phyloP scores from a whole-genome alignment of 1,140 invertebrate genomes.

The Achroia grisella region DNA sequence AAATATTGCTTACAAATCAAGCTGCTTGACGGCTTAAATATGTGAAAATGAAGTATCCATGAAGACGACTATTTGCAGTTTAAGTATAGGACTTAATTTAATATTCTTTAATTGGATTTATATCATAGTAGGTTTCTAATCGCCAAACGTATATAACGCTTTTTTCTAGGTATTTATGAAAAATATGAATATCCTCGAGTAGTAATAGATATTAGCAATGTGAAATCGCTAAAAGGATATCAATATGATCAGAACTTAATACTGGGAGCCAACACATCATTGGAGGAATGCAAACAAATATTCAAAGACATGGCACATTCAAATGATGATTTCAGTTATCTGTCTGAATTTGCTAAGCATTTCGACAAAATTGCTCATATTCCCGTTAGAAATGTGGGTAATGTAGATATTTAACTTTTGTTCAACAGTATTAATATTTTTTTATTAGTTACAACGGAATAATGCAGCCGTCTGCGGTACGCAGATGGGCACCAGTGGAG shows the following conservation, averaged over 20 bases:
- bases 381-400: constrained; percentile 77
- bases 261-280: constrained; percentile 78
- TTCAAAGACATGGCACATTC: constrained; percentile 72
- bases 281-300: constrained; percentile 77
- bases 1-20: too few relatives aligned
- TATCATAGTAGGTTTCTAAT: neutral
- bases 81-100: neutral
- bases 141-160: neutral
- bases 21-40: too few relatives aligned
- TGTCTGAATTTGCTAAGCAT: constrained; percentile 50
- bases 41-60: too few relatives aligned
- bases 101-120: neutral
- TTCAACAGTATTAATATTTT: neutral
- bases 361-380: constrained; percentile 78
- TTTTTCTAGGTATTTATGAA: constrained; percentile 47
- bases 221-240: constrained; percentile 76
- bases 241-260: constrained; percentile 70
- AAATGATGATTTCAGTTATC: constrained; percentile 64
- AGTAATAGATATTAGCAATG: constrained; percentile 81
- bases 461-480: too few relatives aligned
- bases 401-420: neutral
- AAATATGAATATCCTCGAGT: constrained; percentile 53
- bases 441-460: neutral
- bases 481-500: too few relatives aligned
- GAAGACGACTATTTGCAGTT: too few relatives aligned